phyloP scores from a whole-genome alignment of 1,140 invertebrate genomes.

The Battus philenor region DNA sequence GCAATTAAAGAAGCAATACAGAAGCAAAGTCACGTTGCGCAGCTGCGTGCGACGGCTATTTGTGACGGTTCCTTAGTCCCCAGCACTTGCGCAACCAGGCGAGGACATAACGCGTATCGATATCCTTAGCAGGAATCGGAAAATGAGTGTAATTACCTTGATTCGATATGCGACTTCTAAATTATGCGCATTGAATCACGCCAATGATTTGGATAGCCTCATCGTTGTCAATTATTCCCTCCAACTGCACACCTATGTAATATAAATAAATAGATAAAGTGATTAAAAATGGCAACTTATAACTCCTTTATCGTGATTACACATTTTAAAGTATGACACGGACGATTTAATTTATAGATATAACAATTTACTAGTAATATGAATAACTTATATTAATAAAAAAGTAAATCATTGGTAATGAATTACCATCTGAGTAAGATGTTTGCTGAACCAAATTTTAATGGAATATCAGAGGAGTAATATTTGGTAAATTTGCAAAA shows the following conservation, averaged over 20 bases:
- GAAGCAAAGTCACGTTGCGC: conserved; percentile 48
- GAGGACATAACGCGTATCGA: conserved; percentile 29
- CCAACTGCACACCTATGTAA: neutral
- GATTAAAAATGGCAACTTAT: neutral
- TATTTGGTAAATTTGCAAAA: too few species aligned
- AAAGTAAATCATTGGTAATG: too few species aligned
- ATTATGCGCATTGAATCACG: neutral
- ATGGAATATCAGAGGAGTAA: too few species aligned
- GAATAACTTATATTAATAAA: too few species aligned
- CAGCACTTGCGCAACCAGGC: conserved; percentile 42
- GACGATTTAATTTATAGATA: too few species aligned
- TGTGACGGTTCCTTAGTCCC: conserved; percentile 36
- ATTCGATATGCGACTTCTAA: conserved; percentile 1
- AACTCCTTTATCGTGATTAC: too few species aligned
- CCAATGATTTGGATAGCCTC: too few species aligned
- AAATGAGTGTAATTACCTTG: conserved; percentile 18
- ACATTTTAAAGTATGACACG: too few species aligned
- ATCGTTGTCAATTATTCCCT: neutral
- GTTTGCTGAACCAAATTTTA: too few species aligned
- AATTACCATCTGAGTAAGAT: too few species aligned
- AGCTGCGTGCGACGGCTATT: conserved; percentile 20
- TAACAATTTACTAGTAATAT: too few species aligned
- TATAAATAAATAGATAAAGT: neutral
- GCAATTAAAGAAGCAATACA: conserved; percentile 41
- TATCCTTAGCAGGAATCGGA: neutral